Evolutionary conservation across 2,888 invertebrate species (phyloP).

Genomic region (Crossocerus cetratus): DNA sequence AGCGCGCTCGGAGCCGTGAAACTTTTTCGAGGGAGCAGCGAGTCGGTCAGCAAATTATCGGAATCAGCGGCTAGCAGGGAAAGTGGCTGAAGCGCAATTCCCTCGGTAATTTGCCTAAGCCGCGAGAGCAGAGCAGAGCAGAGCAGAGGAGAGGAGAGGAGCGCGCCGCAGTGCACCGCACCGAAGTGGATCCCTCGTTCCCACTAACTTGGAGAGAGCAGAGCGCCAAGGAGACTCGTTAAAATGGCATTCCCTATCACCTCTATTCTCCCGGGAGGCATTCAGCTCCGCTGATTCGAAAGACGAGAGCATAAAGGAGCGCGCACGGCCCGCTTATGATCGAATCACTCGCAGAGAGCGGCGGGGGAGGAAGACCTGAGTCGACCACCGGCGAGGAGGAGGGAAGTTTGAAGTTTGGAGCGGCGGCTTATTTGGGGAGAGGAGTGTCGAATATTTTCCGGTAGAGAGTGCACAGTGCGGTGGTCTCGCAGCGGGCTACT

Average conservation of each 20-base stretch:
- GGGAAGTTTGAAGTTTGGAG: too few species aligned
- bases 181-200: conserved; percentile 25
- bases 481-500: background rate
- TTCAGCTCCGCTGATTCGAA: conserved; percentile 43
- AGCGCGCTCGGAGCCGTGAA: background rate
- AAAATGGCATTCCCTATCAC: conserved; percentile 35
- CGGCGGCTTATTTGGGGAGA: too few species aligned
- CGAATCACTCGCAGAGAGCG: conserved; percentile 22
- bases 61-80: conserved; percentile 52
- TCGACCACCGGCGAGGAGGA: background rate
- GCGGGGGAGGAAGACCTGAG: too few species aligned
- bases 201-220: conserved; percentile 45
- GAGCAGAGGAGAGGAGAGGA: too few species aligned
- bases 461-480: background rate
- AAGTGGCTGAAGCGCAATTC: conserved; percentile 55
- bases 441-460: background rate
- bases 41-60: conserved; percentile 53
- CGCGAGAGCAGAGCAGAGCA: conserved; percentile 45
- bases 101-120: conserved; percentile 61
- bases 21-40: conserved; percentile 16
- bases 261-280: conserved; percentile 28
- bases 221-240: conserved; percentile 54
- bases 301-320: conserved; percentile 45
- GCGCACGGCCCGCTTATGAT: conserved; percentile 36
- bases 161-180: too few species aligned